Evolutionary conservation across 2,113 vertebrate species (phyloP), one percentile per base, ranked within the genome.

Genomic region (Larimichthys crocea): DNA sequence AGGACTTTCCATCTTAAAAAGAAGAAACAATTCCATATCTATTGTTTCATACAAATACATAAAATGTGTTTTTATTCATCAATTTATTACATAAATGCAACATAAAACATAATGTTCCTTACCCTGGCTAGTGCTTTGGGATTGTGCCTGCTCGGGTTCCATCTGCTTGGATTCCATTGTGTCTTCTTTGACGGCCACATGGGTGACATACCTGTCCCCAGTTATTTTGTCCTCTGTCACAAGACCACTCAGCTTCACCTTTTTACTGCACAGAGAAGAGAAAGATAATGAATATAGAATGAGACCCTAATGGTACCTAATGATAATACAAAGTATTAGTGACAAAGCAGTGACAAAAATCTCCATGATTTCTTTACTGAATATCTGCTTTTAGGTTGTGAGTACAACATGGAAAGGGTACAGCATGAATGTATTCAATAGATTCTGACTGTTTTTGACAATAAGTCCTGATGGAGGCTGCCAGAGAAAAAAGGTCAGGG

Each of bases 211-310:
- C 12, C 89, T 92, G 69, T 96, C 96, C 0, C 95, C 95, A 0
- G 96, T 95, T 69, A 94, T 73, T 71, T 90, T 94, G 89, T 96
- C 95, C 64, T 96, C 95, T 42, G 94, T 89, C 60, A 92, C 94
- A 26, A 95, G 40, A n/a, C 93, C 90, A 5, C 77, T 94, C 66
- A 95, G 61, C 71, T 93, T 96, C 63, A 95, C 86, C 80, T 93
- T 96, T 93, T 95, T 96, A 82, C 96, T 97, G 79, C 3, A 4
- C 1, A 75, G 31, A 84, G 31, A 49, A 52, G 20, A 67, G 22
- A 35, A 50, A 56, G 9, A 49, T 7, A 56, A 42, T 60, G 2
- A 26, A 60, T 24, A 46, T 26, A 50, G 15, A 20, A 19, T 7
- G 11, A 40, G 2, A 59, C 16, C 16, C 46, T 53, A 35, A 7